These are phyloP conservation scores for Micromesistius poutassou DNA, from an alignment of 2,797 vertebrate species.

Conservation along the genomic window DNA sequence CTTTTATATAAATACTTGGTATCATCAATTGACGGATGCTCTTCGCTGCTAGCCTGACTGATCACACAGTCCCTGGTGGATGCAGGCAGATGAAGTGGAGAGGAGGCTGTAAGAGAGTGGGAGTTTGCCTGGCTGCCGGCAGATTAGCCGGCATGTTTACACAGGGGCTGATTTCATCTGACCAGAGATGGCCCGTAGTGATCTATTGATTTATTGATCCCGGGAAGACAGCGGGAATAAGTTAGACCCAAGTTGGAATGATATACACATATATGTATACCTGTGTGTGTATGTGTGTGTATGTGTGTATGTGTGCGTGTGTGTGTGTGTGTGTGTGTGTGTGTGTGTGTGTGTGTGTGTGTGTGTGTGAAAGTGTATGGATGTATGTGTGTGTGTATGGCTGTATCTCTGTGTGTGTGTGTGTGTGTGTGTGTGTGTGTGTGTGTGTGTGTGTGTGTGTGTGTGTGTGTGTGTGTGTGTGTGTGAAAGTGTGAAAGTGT, in stretches of 20 bases:
- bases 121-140: constrained; percentile 49
- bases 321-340: background rate
- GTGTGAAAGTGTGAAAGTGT: background rate
- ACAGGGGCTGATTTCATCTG: constrained; percentile 58
- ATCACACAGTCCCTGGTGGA: constrained; percentile 59
- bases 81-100: constrained; percentile 54
- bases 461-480: constrained; percentile 7
- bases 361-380: too few species aligned
- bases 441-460: constrained; percentile 4
- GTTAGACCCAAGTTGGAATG: constrained; percentile 5
- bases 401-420: too few species aligned
- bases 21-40: constrained; percentile 18
- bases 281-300: constrained; percentile 3
- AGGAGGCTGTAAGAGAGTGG: constrained; percentile 46
- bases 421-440: background rate
- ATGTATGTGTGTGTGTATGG: too few species aligned
- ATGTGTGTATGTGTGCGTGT: background rate
- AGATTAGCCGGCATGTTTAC: constrained; percentile 68
- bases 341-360: background rate
- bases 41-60: constrained; percentile 48
- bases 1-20: background rate
- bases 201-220: constrained; percentile 66
- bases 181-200: constrained; percentile 48
- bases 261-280: constrained; percentile 3
- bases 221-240: constrained; percentile 16